Evolutionary conservation across 2,888 invertebrate species (phyloP).

Genomic region (Peribatodes rhomboidaria): DNA sequence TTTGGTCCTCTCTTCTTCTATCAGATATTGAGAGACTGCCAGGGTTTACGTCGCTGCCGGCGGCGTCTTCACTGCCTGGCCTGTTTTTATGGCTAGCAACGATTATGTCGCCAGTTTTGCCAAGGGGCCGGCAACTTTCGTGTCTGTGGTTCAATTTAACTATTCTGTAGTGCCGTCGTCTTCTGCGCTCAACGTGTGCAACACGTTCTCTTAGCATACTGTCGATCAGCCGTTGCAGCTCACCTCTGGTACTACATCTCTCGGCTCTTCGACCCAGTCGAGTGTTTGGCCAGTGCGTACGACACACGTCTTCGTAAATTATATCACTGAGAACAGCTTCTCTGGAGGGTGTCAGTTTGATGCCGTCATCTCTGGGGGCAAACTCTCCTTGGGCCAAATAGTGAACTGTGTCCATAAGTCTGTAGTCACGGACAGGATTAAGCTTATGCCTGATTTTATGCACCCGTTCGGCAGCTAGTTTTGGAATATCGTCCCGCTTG

Average conservation of each 20-base stretch:
- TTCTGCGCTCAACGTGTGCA: constrained; percentile 77
- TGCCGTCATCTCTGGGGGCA: constrained; percentile 81
- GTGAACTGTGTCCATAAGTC: constrained; percentile 82
- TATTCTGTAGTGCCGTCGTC: constrained; percentile 80
- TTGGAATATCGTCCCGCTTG: constrained; percentile 73
- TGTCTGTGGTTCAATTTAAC: constrained; percentile 80
- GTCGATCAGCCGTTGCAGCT: constrained; percentile 78
- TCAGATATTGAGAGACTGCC: constrained; percentile 60
- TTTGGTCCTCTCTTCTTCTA: constrained; percentile 57
- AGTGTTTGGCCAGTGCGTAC: constrained; percentile 81
- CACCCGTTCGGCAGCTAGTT: constrained; percentile 77
- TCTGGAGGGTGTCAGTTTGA: constrained; percentile 79
- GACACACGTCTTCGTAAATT: constrained; percentile 82
- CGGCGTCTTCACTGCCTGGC: constrained; percentile 62
- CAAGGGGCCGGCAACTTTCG: constrained; percentile 73
- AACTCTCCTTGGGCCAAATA: constrained; percentile 83
- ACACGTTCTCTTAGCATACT: constrained; percentile 77
- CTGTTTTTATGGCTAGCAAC: constrained; percentile 80
- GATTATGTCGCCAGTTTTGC: constrained; percentile 82
- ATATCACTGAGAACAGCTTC: constrained; percentile 83
- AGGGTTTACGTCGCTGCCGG: constrained; percentile 64
- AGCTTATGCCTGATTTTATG: constrained; percentile 80
- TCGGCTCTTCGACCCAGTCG: constrained; percentile 75
- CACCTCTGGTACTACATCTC: constrained; percentile 69
- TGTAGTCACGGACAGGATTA: constrained; percentile 80